Conservation (phyloP, 2,113 vertebrate species). For the Sander vitreus region DNA sequence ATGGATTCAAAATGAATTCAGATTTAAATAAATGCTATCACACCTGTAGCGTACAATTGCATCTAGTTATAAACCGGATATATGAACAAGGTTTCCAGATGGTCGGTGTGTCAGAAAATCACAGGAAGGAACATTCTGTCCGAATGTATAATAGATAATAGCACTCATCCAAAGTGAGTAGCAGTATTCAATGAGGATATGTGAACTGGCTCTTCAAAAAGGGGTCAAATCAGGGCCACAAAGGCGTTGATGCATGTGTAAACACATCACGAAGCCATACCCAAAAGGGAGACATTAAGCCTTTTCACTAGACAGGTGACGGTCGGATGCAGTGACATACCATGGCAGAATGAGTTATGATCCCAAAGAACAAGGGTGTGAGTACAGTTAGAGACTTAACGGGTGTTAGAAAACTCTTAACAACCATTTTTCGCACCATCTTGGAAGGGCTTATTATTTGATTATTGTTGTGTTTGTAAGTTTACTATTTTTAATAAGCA, state of each 20-base stretch:
- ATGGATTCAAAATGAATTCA: neutral
- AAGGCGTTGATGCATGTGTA: neutral
- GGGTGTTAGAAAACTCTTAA: neutral
- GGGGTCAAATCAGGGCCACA: neutral
- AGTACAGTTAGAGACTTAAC: neutral
- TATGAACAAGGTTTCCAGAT: neutral
- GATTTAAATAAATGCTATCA: neutral
- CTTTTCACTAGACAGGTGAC: neutral
- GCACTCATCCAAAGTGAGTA: neutral
- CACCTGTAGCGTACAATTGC: neutral
- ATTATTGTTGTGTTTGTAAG: neutral
- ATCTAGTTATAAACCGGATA: neutral
- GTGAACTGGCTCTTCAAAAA: neutral
- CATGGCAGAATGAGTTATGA: neutral
- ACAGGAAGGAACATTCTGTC: neutral
- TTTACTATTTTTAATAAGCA: no score
- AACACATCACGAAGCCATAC: neutral
- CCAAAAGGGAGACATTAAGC: neutral
- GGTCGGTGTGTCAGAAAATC: neutral
- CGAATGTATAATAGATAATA: neutral
- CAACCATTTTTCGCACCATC: neutral
- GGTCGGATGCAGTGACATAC: neutral
- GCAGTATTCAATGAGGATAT: neutral
- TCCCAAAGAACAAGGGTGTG: neutral
- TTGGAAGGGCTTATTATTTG: neutral